These are phyloP conservation scores for Capreolus pygargus DNA, from an alignment of 2,113 vertebrate genomes.

Conservation along the genomic window DNA sequence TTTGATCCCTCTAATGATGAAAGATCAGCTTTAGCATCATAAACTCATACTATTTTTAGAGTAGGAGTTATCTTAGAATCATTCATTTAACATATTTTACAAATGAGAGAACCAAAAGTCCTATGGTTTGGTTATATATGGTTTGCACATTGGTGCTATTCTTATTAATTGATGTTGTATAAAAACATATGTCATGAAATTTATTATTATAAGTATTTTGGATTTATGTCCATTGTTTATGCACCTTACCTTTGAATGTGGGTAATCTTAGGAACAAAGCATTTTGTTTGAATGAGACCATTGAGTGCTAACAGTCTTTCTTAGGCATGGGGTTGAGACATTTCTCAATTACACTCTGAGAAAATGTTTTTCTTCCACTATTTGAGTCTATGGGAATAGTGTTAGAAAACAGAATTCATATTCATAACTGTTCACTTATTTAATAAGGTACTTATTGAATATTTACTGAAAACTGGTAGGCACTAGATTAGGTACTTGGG, in stretches of 20 bases:
- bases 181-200: background rate
- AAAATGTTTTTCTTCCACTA: background rate
- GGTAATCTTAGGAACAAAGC: background rate
- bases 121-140: background rate
- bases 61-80: background rate
- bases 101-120: background rate
- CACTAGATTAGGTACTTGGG: background rate
- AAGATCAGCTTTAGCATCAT: background rate
- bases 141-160: background rate
- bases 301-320: background rate
- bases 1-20: background rate
- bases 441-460: background rate
- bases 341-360: background rate
- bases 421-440: background rate
- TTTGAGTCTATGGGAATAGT: background rate
- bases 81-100: background rate
- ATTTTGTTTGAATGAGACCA: conserved; percentile 3
- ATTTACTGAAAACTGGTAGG: conserved; percentile 7
- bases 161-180: background rate
- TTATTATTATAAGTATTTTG: conserved; percentile 1
- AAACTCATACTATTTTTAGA: background rate
- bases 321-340: background rate
- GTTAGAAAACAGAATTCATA: background rate
- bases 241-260: background rate
- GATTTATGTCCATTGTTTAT: background rate